A percentile compares a stretch with the other conserved stretches of the same genome.
Conservation (phyloP, 1,140 invertebrate genomes). For the Tetraneura akinire region DNA sequence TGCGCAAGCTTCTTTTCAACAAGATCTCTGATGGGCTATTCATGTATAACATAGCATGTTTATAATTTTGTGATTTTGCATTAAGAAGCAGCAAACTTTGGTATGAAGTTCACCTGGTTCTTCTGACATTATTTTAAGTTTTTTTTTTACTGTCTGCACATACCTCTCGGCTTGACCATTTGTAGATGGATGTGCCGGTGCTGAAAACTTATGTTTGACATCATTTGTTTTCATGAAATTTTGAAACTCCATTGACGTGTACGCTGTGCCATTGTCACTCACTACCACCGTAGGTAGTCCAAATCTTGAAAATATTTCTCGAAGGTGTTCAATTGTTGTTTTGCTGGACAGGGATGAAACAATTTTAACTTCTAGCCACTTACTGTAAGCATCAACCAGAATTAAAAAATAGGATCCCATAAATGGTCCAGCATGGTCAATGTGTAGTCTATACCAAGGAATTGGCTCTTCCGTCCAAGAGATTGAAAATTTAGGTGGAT, state of each 20-base stretch:
- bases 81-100: no score
- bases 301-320: slow-evolving; percentile 54
- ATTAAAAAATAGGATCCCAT: slow-evolving; percentile 58
- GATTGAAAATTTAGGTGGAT: slow-evolving; percentile 50
- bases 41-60: no score
- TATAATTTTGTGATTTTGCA: no score
- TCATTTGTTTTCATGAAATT: slow-evolving; percentile 54
- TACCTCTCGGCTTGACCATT: no score
- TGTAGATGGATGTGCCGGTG: no score
- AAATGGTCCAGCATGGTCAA: background rate
- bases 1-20: no score
- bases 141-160: no score
- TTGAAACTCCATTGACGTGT: slow-evolving; percentile 54
- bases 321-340: slow-evolving; percentile 52
- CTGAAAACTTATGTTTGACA: slow-evolving; percentile 52
- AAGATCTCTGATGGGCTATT: no score
- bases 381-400: slow-evolving; percentile 58
- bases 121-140: no score
- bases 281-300: slow-evolving; percentile 54
- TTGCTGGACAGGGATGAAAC: slow-evolving; percentile 30
- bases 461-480: slow-evolving; percentile 54
- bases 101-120: no score
- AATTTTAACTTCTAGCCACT: slow-evolving; percentile 56
- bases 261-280: slow-evolving; percentile 56
- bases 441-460: background rate